Conservation (phyloP, 2,888 invertebrate genomes). For the Nipponacmea schrenckii region DNA sequence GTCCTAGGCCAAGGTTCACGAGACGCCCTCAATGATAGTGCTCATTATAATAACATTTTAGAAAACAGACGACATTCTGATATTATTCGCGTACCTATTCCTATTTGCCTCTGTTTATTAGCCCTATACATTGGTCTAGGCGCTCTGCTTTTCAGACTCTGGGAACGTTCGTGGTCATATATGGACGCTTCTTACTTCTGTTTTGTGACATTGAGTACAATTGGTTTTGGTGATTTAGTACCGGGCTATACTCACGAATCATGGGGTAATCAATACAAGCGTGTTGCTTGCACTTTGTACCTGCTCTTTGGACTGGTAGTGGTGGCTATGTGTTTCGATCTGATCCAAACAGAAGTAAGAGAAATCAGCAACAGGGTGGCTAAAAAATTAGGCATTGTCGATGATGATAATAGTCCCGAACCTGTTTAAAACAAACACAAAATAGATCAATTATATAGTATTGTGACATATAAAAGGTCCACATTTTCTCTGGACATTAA, state of each 20-base stretch:
- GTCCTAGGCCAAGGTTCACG: background rate
- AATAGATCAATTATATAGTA: too few species aligned
- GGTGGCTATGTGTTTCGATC: slow-evolving; percentile 69
- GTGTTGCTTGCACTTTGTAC: slow-evolving; percentile 66
- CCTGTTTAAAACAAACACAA: too few species aligned
- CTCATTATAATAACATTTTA: background rate
- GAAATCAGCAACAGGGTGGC: slow-evolving; percentile 16
- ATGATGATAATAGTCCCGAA: background rate
- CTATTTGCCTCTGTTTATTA: slow-evolving; percentile 89
- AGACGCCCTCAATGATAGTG: slow-evolving; percentile 10
- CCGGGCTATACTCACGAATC: slow-evolving; percentile 61
- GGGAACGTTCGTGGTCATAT: slow-evolving; percentile 89
- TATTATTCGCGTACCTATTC: slow-evolving; percentile 78
- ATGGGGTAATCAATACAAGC: slow-evolving; percentile 54
- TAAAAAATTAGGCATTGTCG: background rate
- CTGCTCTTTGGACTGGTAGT: slow-evolving; percentile 68
- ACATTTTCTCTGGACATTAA: too few species aligned
- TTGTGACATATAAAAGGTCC: too few species aligned
- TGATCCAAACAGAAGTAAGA: slow-evolving; percentile 69
- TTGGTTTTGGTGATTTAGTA: slow-evolving; percentile 69
- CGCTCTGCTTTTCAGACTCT: slow-evolving; percentile 88
- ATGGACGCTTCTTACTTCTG: slow-evolving; percentile 79
- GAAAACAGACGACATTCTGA: slow-evolving; percentile 22
- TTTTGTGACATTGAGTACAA: slow-evolving; percentile 69
- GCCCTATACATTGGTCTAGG: slow-evolving; percentile 89